Evolutionary conservation across 2,888 invertebrate genomes (phyloP), one percentile per base, ranked within the genome.

Genomic region (Mamestra brassicae): DNA sequence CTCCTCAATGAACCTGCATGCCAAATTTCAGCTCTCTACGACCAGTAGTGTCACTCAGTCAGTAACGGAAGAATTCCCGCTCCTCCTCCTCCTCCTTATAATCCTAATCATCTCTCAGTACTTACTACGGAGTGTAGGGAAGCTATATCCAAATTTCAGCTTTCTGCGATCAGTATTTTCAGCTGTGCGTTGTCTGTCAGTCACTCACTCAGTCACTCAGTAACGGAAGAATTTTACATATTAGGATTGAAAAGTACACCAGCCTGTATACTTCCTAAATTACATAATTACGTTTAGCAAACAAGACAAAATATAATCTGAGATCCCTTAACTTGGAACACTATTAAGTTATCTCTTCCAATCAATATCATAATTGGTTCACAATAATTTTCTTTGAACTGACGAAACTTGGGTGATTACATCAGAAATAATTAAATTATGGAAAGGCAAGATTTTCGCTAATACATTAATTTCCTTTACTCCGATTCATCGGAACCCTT

Each of bases 341-440:
- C 78, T 88, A 88, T 89, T 85, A 89, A 79, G 84, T 87, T 88
- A 87, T 84, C 76, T 80, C 71, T 75, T 78, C 85, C 85, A 82
- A 91, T 90, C 89, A 89, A 90, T 89, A 88, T 85, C 81, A 71
- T 89, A 90, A 91, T 91, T 91, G 87, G 89, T 86, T 88, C 78
- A 82, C 61, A 71, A 45, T 87, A 86, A 90, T 89, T 90, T 89
- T 89, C 90, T 91, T 90, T 87, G 88, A 90, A 81, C 88, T 73
- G 78, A 58, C 74, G 77, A 85, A 91, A 90, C 88, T 92, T 88
- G 69, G 84, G 69, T 89, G 90, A 91, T 90, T 88, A 88, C 86
- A 80, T 87, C 60, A 36, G 71, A 79, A 70, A 74, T 81, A 86
- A 90, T 89, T 85, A 70, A 87, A 87, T 88, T 87, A 83, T 67